These are phyloP conservation scores for Stictonetta naevosa DNA, from an alignment of 2,113 vertebrate species.

Conservation along the genomic window DNA sequence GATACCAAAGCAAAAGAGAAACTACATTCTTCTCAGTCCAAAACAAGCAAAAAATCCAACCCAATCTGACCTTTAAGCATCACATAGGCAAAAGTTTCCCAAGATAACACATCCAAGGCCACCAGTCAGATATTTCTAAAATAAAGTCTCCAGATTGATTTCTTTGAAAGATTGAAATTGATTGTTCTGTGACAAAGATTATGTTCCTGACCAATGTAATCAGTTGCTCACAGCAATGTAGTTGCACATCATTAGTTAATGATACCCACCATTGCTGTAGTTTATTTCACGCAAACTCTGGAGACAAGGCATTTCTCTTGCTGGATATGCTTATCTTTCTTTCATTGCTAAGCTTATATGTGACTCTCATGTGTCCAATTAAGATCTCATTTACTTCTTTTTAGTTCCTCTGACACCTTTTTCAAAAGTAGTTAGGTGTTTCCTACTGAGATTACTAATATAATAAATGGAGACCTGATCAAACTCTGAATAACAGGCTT, in stretches of 20 bases:
- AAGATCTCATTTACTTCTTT: conserved; percentile 28
- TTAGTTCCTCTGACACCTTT: neutral
- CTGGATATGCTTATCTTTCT: neutral
- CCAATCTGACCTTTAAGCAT: neutral
- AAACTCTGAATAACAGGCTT: neutral
- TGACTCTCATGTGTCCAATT: conserved; percentile 14
- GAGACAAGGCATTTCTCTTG: neutral
- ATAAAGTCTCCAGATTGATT: neutral
- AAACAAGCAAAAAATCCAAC: neutral
- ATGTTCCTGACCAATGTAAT: neutral
- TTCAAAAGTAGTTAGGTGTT: neutral
- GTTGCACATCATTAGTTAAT: neutral
- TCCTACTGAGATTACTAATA: neutral
- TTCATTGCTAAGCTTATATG: neutral
- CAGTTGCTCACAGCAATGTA: neutral
- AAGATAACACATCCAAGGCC: rapidly evolving
- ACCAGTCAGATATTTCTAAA: neutral
- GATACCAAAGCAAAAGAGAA: neutral
- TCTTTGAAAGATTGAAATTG: neutral
- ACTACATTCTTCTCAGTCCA: neutral
- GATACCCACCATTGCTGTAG: neutral
- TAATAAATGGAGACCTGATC: neutral
- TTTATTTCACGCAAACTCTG: neutral
- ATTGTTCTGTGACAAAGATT: neutral
- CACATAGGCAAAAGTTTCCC: rapidly evolving